phyloP scores from a whole-genome alignment of 2,797 vertebrate genomes.

The Labeo calbasu region DNA sequence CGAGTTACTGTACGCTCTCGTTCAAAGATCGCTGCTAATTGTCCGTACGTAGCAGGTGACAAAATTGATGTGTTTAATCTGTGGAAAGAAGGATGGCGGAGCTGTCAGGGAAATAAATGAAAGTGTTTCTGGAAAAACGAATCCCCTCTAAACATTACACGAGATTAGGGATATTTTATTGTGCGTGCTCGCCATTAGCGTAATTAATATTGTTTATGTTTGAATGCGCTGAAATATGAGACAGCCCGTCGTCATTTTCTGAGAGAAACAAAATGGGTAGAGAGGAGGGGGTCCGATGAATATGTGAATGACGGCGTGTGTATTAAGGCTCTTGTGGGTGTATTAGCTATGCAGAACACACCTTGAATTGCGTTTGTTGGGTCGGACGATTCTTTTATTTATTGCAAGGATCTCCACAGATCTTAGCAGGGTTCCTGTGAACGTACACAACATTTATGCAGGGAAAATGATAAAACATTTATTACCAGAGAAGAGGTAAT shows the following conservation, averaged over 20 bases:
- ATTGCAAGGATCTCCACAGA: slow-evolving; percentile 88
- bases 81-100: slow-evolving; percentile 47
- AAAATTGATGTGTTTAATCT: slow-evolving; percentile 65
- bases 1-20: slow-evolving; percentile 57
- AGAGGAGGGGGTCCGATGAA: slow-evolving; percentile 55
- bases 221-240: slow-evolving; percentile 55
- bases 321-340: slow-evolving; percentile 53
- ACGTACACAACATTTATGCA: slow-evolving; percentile 97
- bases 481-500: slow-evolving; percentile 99
- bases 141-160: slow-evolving; percentile 61
- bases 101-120: slow-evolving; percentile 60
- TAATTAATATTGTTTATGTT: slow-evolving; percentile 63
- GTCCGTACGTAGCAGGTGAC: slow-evolving; percentile 60
- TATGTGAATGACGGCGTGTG: slow-evolving; percentile 58
- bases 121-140: slow-evolving; percentile 63
- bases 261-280: slow-evolving; percentile 51
- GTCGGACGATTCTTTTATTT: slow-evolving; percentile 84
- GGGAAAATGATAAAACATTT: slow-evolving; percentile 99
- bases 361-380: slow-evolving; percentile 82
- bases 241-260: slow-evolving; percentile 47
- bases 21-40: slow-evolving; percentile 63
- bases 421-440: slow-evolving; percentile 87
- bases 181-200: slow-evolving; percentile 38
- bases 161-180: slow-evolving; percentile 65
- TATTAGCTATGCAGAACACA: slow-evolving; percentile 74